phyloP scores from a whole-genome alignment of 2,797 vertebrate species.

The Channallabes apus region DNA sequence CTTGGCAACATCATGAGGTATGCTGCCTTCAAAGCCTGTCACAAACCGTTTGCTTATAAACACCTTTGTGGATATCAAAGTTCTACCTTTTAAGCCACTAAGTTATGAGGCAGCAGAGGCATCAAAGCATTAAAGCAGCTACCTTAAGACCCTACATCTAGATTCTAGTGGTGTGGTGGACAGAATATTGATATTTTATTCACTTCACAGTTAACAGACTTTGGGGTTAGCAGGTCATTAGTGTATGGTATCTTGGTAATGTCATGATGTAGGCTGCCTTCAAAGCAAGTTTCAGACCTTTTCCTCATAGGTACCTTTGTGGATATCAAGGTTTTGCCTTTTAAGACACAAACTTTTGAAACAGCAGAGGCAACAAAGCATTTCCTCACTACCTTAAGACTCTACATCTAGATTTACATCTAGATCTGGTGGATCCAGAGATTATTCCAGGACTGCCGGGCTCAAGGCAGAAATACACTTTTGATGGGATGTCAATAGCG shows the following conservation, averaged over 20 bases:
- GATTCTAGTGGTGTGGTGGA: constrained; percentile 3
- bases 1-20: not conserved
- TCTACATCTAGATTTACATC: not conserved
- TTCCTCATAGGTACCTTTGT: not conserved
- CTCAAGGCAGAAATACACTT: not conserved
- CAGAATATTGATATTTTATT: not conserved
- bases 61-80: not conserved
- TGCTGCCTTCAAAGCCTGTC: not conserved
- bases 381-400: not conserved
- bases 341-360: not conserved
- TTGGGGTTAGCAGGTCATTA: not conserved
- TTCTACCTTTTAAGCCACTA: not conserved
- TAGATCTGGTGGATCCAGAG: not conserved
- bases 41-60: not conserved
- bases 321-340: not conserved
- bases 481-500: not conserved
- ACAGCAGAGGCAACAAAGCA: not conserved
- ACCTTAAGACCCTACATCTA: not conserved
- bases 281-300: not conserved
- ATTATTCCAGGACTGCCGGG: not conserved
- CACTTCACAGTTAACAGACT: not conserved
- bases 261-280: not conserved
- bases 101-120: not conserved
- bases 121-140: not conserved
- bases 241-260: constrained; percentile 2